A percentile compares a stretch with the other conserved stretches of the same genome.
Evolutionary conservation across 2,113 vertebrate genomes (phyloP).

Genomic region (Urocynchramus pylzowi): DNA sequence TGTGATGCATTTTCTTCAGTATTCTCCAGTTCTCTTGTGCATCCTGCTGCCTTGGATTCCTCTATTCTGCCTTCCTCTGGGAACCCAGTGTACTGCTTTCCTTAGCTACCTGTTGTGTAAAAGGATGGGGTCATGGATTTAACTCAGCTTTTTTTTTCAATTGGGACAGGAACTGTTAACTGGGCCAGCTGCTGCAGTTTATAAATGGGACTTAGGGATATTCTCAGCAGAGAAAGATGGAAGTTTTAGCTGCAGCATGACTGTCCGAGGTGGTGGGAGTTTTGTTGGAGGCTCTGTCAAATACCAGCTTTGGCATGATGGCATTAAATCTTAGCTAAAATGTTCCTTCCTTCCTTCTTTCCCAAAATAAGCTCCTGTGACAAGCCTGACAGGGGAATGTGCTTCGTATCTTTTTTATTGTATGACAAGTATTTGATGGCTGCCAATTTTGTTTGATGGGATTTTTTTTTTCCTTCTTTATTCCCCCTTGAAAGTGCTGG

Average conservation of each 20-base stretch:
- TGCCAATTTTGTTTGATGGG: neutral
- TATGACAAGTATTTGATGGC: slow-evolving; percentile 2
- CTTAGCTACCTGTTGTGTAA: neutral
- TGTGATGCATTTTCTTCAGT: neutral
- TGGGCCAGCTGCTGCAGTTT: neutral
- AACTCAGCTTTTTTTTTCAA: neutral
- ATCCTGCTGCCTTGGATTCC: neutral
- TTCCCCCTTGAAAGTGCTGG: neutral
- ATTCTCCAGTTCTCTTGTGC: neutral
- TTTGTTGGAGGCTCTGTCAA: slow-evolving; percentile 30
- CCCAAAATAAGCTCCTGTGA: slow-evolving; percentile 18
- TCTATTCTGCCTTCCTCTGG: neutral
- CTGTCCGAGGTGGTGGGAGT: slow-evolving; percentile 9
- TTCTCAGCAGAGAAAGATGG: neutral
- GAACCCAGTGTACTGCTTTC: neutral
- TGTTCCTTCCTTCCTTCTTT: neutral
- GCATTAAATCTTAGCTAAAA: slow-evolving; percentile 25
- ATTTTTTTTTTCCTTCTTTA: neutral
- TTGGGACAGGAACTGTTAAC: neutral
- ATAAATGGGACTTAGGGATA: neutral
- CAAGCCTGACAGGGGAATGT: neutral
- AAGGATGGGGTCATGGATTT: neutral
- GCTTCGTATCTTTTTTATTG: neutral
- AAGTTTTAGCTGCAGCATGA: neutral
- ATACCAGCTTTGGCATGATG: neutral